phyloP scores from a whole-genome alignment of 2,113 vertebrate genomes.

The Scomber scombrus region DNA sequence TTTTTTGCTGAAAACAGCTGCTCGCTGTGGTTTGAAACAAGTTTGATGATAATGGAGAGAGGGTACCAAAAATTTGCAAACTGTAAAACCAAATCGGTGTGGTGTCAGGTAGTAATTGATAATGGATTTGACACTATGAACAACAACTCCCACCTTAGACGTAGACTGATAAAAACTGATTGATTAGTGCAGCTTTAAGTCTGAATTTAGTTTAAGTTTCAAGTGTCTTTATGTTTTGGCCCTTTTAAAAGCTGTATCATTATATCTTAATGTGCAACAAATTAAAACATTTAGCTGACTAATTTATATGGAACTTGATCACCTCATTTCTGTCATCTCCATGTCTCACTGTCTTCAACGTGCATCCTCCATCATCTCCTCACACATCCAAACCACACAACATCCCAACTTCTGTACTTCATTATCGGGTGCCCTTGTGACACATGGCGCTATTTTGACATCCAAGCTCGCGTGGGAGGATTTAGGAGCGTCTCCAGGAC shows the following conservation, averaged over 20 bases:
- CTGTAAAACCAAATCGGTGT: too few relatives aligned
- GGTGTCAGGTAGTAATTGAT: too few relatives aligned
- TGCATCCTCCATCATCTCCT: constrained; percentile 34
- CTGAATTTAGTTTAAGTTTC: too few relatives aligned
- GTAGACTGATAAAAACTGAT: too few relatives aligned
- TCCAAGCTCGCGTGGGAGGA: constrained; percentile 37
- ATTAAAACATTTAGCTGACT: not conserved
- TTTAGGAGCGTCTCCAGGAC: constrained; percentile 57
- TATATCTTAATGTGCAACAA: not conserved
- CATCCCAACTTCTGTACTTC: constrained; percentile 17
- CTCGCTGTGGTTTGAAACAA: too few relatives aligned
- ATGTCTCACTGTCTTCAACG: constrained; percentile 38
- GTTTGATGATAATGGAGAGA: too few relatives aligned
- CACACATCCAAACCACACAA: constrained; percentile 28
- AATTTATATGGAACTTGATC: not conserved
- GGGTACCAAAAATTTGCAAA: too few relatives aligned
- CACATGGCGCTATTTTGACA: constrained; percentile 70
- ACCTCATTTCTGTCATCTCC: constrained; percentile 4
- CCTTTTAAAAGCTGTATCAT: not conserved
- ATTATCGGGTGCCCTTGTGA: constrained; percentile 63
- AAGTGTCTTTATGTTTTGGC: too few relatives aligned
- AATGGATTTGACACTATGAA: too few relatives aligned
- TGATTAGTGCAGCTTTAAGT: too few relatives aligned
- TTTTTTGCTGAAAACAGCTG: too few relatives aligned
- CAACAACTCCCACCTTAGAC: too few relatives aligned